Conservation (phyloP, 2,797 vertebrate genomes). For the Phoxinus dragarum region DNA sequence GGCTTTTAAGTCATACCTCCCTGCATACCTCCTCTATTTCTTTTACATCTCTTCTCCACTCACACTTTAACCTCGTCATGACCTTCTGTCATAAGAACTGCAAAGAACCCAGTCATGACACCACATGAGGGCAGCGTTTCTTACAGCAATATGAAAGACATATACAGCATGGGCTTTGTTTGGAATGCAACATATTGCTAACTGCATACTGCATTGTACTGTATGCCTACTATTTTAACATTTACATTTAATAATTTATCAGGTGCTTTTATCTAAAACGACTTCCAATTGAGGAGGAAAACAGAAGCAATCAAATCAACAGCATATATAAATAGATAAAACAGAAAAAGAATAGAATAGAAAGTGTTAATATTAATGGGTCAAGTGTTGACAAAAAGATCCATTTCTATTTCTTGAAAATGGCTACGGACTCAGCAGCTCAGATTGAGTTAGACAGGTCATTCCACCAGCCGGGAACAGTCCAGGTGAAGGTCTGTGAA, state of each 20-base stretch:
- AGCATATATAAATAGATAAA: background rate
- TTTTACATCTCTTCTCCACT: background rate
- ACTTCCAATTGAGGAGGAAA: background rate
- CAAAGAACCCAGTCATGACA: background rate
- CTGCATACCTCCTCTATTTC: background rate
- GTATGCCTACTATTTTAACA: background rate
- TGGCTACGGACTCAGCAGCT: background rate
- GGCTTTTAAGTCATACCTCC: background rate
- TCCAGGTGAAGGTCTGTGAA: background rate
- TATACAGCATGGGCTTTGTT: background rate
- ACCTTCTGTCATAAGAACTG: background rate
- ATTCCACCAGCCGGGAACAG: background rate
- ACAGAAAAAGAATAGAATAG: background rate
- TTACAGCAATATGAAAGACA: background rate
- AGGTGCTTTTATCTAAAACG: background rate
- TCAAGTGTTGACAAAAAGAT: background rate
- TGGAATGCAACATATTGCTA: background rate
- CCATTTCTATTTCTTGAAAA: background rate
- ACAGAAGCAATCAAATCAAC: background rate
- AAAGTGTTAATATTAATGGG: background rate
- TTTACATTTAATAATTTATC: background rate
- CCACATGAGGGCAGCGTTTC: conserved; percentile 38
- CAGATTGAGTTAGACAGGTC: background rate
- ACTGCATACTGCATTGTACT: background rate
- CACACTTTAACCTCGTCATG: background rate